phyloP scores from a whole-genome alignment of 2,888 invertebrate genomes.

The Caenorhabditis parvicauda region DNA sequence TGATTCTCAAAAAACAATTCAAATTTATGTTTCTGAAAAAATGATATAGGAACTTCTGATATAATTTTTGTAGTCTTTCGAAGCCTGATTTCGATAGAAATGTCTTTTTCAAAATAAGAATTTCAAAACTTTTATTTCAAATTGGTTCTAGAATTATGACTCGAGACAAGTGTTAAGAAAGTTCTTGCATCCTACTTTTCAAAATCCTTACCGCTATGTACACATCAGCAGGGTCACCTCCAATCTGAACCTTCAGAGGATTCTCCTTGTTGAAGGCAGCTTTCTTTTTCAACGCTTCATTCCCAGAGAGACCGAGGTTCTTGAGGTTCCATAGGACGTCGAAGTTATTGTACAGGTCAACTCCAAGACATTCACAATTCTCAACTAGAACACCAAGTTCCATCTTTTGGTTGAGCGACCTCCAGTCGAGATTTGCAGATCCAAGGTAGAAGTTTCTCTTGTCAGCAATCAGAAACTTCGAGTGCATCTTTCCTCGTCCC shows the following conservation, averaged over 20 bases:
- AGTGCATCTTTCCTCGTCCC: slow-evolving; percentile 72
- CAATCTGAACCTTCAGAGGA: slow-evolving; percentile 44
- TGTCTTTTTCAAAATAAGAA: no score
- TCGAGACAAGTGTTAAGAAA: no score
- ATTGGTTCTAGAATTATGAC: no score
- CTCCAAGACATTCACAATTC: slow-evolving; percentile 81
- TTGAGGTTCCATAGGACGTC: slow-evolving; percentile 80
- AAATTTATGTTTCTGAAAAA: background rate
- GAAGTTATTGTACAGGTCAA: slow-evolving; percentile 84
- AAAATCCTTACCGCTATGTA: slow-evolving; percentile 50
- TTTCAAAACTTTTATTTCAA: no score
- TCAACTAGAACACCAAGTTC: slow-evolving; percentile 81
- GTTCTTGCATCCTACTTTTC: background rate
- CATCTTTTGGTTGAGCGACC: slow-evolving; percentile 80
- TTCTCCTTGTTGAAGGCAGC: slow-evolving; percentile 46
- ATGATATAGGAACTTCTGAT: no score
- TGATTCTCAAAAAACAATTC: background rate
- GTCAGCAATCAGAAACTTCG: slow-evolving; percentile 90
- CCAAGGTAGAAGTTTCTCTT: slow-evolving; percentile 85
- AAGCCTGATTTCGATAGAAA: no score
- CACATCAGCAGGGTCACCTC: slow-evolving; percentile 41
- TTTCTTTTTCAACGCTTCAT: slow-evolving; percentile 4
- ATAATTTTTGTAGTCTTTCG: no score
- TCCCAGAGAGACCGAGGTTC: slow-evolving; percentile 19
- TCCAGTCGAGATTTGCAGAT: slow-evolving; percentile 94